Evolutionary conservation across 2,888 invertebrate species (phyloP), one percentile per base, ranked within the genome.

Genomic region (Drosophila prostipennis): DNA sequence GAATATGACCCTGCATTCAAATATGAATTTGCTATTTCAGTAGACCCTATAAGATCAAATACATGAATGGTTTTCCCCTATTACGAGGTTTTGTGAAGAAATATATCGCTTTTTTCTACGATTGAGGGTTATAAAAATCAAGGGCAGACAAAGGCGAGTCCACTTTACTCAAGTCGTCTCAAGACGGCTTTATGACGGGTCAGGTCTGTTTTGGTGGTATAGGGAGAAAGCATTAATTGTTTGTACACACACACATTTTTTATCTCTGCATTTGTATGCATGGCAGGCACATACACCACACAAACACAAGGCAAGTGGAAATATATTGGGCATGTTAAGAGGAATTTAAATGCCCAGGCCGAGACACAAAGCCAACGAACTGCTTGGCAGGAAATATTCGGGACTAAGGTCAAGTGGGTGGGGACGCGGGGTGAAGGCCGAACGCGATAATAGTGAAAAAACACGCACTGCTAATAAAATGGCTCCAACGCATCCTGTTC

Each of bases 401-500:
- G 63, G 36, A 39, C 74, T 79, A 80, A 83, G 79, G 85, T 83
- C 83, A 85, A 82, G 72, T 81, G 78, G 42, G 40, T n/a, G 19
- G 43, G 29, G 26, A 29, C 26, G 49, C n/a, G 14, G 46, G 40
- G 56, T 52, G 61, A 64, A 46, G 56, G 46, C 51, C 56, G 57
- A 79, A 68, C 64, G 78, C 77, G 78, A 83, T 85, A 83, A 84
- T 84, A 83, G 83, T 86, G 77, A 77, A 86, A 85, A 81, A 83
- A 86, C 84, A 85, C 86, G 84, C 84, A 85, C 84, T 80, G 77
- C 79, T 85, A 83, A 86, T 85, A 85, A 86, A 85, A 83, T 77
- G 84, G 79, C 84, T 77, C 79, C 77, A 70, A 68, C 76, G 76
- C 60, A 55, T 55, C 65, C 40, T 58, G 63, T 77, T 54, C 39